These are phyloP conservation scores for Aegithalos caudatus DNA, from an alignment of 2,113 vertebrate species.

Conservation along the genomic window DNA sequence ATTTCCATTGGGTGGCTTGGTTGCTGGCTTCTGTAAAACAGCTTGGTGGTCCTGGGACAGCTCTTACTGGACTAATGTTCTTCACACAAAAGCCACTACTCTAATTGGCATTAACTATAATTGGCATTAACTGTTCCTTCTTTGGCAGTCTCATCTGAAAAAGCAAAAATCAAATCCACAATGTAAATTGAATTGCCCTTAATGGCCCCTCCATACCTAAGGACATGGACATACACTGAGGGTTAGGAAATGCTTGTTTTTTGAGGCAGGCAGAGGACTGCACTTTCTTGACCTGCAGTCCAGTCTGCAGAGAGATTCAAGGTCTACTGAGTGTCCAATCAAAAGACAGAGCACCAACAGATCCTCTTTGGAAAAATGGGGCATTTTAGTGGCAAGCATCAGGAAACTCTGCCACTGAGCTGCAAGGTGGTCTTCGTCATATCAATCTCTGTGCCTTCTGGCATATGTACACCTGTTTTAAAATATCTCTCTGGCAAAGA, in stretches of 20 bases:
- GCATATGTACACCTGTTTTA: not conserved
- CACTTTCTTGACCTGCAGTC: not conserved
- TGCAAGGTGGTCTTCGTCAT: not conserved
- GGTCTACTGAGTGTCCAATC: not conserved
- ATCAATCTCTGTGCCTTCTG: not conserved
- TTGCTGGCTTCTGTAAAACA: slow-evolving; percentile 7
- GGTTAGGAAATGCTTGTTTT: not conserved
- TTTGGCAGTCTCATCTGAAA: not conserved
- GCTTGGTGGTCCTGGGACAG: not conserved
- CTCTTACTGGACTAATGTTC: not conserved
- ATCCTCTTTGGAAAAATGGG: not conserved
- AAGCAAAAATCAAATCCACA: not conserved
- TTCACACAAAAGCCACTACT: slow-evolving; percentile 25
- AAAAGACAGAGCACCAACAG: not conserved
- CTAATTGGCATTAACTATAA: slow-evolving; percentile 25
- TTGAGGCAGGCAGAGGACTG: not conserved
- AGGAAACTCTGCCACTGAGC: not conserved
- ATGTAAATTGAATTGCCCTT: not conserved
- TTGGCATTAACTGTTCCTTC: slow-evolving; percentile 17
- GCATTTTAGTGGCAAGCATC: not conserved
- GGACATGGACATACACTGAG: not conserved
- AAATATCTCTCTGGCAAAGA: not conserved
- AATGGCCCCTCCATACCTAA: not conserved
- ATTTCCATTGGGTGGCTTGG: not conserved
- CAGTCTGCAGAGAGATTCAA: not conserved